Base-by-base conservation (phyloP, 2,888 invertebrate genomes). In the Pyrochroa serraticornis region DNA sequence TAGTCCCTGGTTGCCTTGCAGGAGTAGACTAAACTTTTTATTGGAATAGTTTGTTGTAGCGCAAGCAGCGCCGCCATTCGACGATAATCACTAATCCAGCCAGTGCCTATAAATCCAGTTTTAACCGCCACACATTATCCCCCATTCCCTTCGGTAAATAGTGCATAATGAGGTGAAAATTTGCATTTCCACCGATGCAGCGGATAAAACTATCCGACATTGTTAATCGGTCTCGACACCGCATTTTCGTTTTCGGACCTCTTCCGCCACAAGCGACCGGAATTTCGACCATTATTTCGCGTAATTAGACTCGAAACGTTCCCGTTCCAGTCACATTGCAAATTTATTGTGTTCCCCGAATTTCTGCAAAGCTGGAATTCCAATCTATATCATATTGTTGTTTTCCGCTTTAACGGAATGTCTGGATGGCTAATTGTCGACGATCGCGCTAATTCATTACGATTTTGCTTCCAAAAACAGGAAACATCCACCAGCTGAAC, bases 311-410 rank as follows among this genome's bases (percentile, higher is more conserved):
- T 31, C 39, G 48, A n/a, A 39, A 39, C 38, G 39, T 48, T 48
- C 39, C 37, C 12, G 30, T 6, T 5, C 22, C 22, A 22, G 22
- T 22, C 22, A 5, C 22, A 22, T 22, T 3, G 30, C 32, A 9
- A 48, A 48, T 48, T 48, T 41, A 49, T 34, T 32, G 41, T 5
- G 22, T 33, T 39, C 14, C 33, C 2, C 39, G 22, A 33, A 48
- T 14, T 39, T 38, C 31, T 48, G 33, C 37, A 7, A 5, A 30
- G 8, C 39, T 30, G 39, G 33, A 49, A 34, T 49, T 41, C 33
- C 49, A 49, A 39, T 49, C 41, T 34, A 49, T 41, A 49, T 49
- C 49, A 49, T 38, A 48, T 49, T 49, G 47, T 47, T 47, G 47
- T 45, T 38, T 47, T 47, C 47, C 31, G 38, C 35, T 46, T 34